Evolutionary conservation across 1,140 invertebrate species (phyloP).

Genomic region (Anthonomus grandis): DNA sequence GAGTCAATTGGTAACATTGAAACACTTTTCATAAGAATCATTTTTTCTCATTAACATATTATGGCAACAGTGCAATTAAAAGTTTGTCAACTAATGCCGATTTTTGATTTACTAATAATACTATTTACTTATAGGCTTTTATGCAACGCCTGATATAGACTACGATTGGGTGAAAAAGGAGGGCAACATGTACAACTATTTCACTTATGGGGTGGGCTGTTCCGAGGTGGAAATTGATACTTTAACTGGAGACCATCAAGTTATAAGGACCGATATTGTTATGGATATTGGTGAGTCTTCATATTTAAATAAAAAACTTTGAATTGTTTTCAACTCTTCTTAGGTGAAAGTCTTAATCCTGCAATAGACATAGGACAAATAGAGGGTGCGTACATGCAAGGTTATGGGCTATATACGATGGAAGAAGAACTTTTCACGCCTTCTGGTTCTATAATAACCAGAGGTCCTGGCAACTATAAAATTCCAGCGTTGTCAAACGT

Average conservation of each 20-base stretch:
- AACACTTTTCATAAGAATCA: too few relatives aligned
- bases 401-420: slow-evolving; percentile 85
- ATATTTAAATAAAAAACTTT: neutral
- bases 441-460: slow-evolving; percentile 69
- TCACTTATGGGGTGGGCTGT: slow-evolving; percentile 72
- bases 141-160: slow-evolving; percentile 73
- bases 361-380: slow-evolving; percentile 95
- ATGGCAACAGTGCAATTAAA: too few relatives aligned
- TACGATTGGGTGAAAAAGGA: slow-evolving; percentile 70
- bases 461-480: slow-evolving; percentile 90
- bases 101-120: too few relatives aligned
- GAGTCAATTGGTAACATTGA: too few relatives aligned
- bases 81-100: neutral
- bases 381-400: slow-evolving; percentile 90
- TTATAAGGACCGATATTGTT: slow-evolving; percentile 85
- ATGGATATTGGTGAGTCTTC: slow-evolving; percentile 73
- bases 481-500: slow-evolving; percentile 87
- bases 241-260: slow-evolving; percentile 81
- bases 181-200: slow-evolving; percentile 75
- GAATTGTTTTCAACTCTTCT: neutral
- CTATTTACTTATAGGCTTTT: slow-evolving; percentile 57
- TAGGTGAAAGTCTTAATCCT: slow-evolving; percentile 84
- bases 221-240: slow-evolving; percentile 84
- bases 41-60: too few relatives aligned
- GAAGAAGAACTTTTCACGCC: slow-evolving; percentile 85